A percentile compares a stretch with the other conserved stretches of the same genome.
Conservation (phyloP, 2,888 invertebrate genomes). For the Drosophila nr. perissopoda region DNA sequence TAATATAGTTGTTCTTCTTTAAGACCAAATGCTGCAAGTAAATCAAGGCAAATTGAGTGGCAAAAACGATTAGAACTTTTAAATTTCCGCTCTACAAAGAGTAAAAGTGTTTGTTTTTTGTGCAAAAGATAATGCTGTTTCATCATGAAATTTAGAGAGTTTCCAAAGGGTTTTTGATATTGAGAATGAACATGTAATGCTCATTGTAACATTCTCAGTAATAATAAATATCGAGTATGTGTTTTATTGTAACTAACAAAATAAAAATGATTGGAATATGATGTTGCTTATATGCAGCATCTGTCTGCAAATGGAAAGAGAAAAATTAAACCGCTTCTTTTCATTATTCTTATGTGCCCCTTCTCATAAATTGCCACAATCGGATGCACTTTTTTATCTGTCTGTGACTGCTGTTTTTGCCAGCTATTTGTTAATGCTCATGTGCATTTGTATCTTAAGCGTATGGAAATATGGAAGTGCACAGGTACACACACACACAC, state of each 20-base stretch:
- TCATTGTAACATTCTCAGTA: neutral
- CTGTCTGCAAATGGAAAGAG: neutral
- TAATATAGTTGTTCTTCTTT: neutral
- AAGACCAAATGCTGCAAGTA: neutral
- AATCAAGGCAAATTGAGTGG: no score
- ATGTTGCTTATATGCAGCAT: neutral
- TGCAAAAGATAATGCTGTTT: no score
- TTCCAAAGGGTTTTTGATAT: neutral
- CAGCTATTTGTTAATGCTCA: neutral
- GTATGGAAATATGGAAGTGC: slow-evolving; percentile 2
- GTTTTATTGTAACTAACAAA: neutral
- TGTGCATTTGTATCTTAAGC: neutral
- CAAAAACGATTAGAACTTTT: no score
- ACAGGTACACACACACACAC: neutral
- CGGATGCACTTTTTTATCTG: neutral
- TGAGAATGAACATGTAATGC: neutral
- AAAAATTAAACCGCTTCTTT: neutral
- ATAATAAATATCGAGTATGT: neutral
- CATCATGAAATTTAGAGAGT: no score
- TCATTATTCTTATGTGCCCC: neutral
- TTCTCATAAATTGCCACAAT: neutral
- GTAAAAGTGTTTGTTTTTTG: neutral
- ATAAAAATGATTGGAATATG: neutral
- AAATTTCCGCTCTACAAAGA: neutral
- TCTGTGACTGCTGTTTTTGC: neutral